Evolutionary conservation across 2,113 vertebrate species (phyloP), one percentile per base, ranked within the genome.

Genomic region (Callionymus lyra): DNA sequence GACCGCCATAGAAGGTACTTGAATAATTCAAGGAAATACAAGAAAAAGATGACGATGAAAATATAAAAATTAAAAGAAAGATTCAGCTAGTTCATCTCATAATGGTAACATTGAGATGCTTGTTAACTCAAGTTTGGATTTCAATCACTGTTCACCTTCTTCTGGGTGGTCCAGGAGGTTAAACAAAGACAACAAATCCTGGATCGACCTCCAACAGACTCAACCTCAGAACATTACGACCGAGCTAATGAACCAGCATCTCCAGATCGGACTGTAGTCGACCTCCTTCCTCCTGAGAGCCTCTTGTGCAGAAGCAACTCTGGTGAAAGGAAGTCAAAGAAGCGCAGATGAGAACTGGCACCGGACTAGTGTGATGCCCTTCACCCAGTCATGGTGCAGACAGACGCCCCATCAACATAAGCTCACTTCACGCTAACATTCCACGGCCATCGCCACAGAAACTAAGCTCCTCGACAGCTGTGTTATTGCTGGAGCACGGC

Each of bases 391-490:
- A 66, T 70, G 65, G 68, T 55, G 17, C 40, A 70, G 51, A 75
- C 50, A 48, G 75, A 40, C 52, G 41, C 71, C 68, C 66, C 70
- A 72, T n/a, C 55, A 84, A 85, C 73, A 82, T 82, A 81, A 79
- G 72, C 73, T 77, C 72, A 18, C 69, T 57, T 66, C 61, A 62
- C 58, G 70, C 79, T 66, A 73, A 79, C 79, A 85, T 87, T 88
- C 84, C 83, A 46, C 32, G 40, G 66, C 77, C 77, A 85, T 86
- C 18, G 60, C 88, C 87, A 81, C 39, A 70, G 86, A 80, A 78
- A 91, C 87, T 79, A 84, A 88, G 84, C 84, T 80, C 74, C 82
- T 87, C 83, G 84, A 82, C 85, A 88, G 87, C 85, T 87, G 86
- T 85, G 88, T 85, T 87, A 83, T 87, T 83, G 74, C 85, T 84